Base-by-base conservation (phyloP, 2,888 invertebrate genomes). In the Hirtodrosophila histrioides region DNA sequence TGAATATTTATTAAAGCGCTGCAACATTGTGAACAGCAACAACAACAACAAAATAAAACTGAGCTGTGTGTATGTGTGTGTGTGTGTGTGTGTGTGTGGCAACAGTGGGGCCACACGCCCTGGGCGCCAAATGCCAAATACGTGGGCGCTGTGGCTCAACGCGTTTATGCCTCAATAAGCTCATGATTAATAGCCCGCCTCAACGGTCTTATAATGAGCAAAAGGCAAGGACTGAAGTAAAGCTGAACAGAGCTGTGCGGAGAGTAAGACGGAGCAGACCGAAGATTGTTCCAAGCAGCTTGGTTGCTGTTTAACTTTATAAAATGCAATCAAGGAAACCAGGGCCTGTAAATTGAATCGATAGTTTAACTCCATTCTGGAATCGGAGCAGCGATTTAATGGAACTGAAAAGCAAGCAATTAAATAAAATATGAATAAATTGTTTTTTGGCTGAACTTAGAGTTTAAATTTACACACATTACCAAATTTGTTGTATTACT, bases 111-210 rank as follows among this genome's bases (percentile, higher is more conserved):
- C 40, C 46, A 58, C 39, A 62, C 40, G 57, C 74, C 66, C 60
- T 55, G 33, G 54, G 60, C 53, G 45, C 37, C 56, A 63, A 78
- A 69, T 69, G 58, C 56, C 64, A 70, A 67, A 75, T 74, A 66
- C 70, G 68, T 75, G 76, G 76, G 84, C 60, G 62, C 67, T 64
- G 57, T 78, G 71, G 86, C 83, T 82, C 83, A 85, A 69, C 77
- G 86, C 80, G 84, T 88, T 89, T 89, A 88, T 88, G 89, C 89
- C 87, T 88, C 89, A 88, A 88, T 88, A 88, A 88, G 89, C 89
- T 86, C 82, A 88, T 88, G 88, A 89, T 88, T 89, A 89, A 88
- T 88, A 88, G 88, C 87, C 75, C 75, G 74, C 62, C 78, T 78
- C 70, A 45, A 54, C 67, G 63, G 78, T 63, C 63, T 51, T 78